A percentile compares a stretch with the other conserved stretches of the same genome.
Conservation (phyloP, 2,888 invertebrate genomes). For the Masnerella sp. region DNA sequence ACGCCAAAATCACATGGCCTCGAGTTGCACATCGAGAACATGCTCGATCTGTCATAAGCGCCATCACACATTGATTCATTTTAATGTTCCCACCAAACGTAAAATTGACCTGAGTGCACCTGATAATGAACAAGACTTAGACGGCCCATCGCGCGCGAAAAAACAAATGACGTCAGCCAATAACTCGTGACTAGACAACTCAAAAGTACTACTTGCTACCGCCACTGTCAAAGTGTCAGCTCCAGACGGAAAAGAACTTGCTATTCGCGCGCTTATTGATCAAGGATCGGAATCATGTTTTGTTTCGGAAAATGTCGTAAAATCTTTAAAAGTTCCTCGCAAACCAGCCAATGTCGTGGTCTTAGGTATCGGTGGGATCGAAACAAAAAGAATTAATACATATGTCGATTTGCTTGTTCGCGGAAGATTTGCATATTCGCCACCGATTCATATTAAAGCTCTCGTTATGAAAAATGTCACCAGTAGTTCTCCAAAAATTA, state of each 20-base stretch:
- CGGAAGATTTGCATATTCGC: neutral
- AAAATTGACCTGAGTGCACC: neutral
- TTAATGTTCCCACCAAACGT: neutral
- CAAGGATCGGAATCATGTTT: conserved; percentile 7
- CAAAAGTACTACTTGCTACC: neutral
- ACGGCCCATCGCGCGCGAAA: neutral
- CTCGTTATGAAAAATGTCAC: neutral
- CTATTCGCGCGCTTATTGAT: neutral
- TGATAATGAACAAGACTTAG: neutral
- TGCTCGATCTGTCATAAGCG: neutral
- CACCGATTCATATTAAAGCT: neutral
- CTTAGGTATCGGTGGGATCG: conserved; percentile 1
- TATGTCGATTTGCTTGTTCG: neutral
- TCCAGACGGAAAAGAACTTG: neutral
- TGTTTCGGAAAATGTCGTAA: neutral
- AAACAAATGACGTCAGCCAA: neutral
- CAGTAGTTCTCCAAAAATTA: neutral
- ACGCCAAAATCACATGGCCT: neutral
- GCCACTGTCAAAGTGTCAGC: neutral
- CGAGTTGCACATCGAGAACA: neutral
- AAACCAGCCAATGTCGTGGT: conserved; percentile 1
- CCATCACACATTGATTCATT: conserved; percentile 10
- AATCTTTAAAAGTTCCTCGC: neutral
- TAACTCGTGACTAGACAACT: neutral
- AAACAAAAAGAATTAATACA: neutral